Evolutionary conservation across 2,888 invertebrate species (phyloP).

Genomic region (Panopea generosa): DNA sequence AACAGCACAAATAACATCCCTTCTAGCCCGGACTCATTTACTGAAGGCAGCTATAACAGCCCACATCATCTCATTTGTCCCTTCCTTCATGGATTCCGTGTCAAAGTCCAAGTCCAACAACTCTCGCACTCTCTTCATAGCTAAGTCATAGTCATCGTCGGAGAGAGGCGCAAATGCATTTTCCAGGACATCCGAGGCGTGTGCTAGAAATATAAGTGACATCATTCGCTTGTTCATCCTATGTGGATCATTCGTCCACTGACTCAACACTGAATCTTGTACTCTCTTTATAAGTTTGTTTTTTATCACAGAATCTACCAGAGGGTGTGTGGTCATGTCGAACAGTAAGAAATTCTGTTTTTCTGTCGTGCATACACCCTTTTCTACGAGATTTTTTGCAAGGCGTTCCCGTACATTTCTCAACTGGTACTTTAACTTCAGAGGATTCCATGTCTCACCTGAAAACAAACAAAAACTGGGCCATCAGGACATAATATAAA

Average conservation of each 20-base stretch:
- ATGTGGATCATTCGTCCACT: conserved; percentile 98
- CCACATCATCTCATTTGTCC: conserved; percentile 94
- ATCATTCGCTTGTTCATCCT: conserved; percentile 98
- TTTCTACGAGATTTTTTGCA: conserved; percentile 99
- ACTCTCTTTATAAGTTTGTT: conserved; percentile 97
- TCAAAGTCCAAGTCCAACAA: conserved; percentile 98
- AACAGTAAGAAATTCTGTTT: conserved; percentile 99
- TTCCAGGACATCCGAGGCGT: conserved; percentile 99
- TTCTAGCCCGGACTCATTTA: conserved; percentile 88
- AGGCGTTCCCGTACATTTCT: conserved; percentile 99
- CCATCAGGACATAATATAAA: no score
- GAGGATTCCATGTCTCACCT: conserved; percentile 99
- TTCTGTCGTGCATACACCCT: conserved; percentile 99
- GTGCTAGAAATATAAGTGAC: conserved; percentile 97
- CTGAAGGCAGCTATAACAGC: conserved; percentile 99
- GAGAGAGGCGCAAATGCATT: conserved; percentile 99
- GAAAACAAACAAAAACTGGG: conserved; percentile 40
- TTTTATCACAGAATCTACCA: conserved; percentile 97
- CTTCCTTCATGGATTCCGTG: conserved; percentile 94
- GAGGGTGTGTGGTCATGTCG: conserved; percentile 99
- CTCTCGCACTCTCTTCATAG: conserved; percentile 98
- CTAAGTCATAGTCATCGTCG: conserved; percentile 97
- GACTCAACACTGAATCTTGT: conserved; percentile 97
- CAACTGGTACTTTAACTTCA: conserved; percentile 98
- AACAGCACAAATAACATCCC: background rate